A percentile compares a stretch with the other conserved stretches of the same genome.
phyloP scores from a whole-genome alignment of 2,888 invertebrate species.

The Pristionchus arcanus region DNA sequence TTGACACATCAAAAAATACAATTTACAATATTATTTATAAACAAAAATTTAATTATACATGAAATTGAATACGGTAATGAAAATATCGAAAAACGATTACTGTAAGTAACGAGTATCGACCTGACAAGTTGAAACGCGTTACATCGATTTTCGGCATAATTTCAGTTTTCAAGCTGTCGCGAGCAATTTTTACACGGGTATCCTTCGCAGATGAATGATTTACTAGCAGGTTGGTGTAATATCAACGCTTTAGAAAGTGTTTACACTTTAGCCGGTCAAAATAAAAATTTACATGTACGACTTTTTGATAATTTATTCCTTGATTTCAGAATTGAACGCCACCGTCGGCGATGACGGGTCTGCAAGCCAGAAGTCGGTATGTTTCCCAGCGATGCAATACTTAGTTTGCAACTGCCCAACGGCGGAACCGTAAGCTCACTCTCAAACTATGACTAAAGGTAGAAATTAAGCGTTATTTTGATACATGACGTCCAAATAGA shows the following conservation, averaged over 20 bases:
- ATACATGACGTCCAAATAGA: too few species aligned
- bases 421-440: too few species aligned
- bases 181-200: neutral
- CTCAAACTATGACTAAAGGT: too few species aligned
- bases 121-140: neutral
- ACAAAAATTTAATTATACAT: neutral
- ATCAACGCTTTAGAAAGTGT: neutral
- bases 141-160: neutral
- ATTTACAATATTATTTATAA: neutral
- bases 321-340: neutral
- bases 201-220: neutral
- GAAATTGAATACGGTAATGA: neutral
- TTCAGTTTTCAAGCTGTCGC: conserved; percentile 12
- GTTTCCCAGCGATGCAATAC: too few species aligned
- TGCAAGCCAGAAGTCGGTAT: neutral
- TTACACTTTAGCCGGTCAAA: neutral
- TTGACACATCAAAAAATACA: neutral
- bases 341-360: neutral
- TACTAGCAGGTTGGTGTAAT: neutral
- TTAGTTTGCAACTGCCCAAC: too few species aligned
- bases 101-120: neutral
- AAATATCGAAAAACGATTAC: neutral
- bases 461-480: too few species aligned
- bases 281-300: too few species aligned
- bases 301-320: neutral